Conservation (phyloP, 2,113 vertebrate genomes). For the Saimiri boliviensis region DNA sequence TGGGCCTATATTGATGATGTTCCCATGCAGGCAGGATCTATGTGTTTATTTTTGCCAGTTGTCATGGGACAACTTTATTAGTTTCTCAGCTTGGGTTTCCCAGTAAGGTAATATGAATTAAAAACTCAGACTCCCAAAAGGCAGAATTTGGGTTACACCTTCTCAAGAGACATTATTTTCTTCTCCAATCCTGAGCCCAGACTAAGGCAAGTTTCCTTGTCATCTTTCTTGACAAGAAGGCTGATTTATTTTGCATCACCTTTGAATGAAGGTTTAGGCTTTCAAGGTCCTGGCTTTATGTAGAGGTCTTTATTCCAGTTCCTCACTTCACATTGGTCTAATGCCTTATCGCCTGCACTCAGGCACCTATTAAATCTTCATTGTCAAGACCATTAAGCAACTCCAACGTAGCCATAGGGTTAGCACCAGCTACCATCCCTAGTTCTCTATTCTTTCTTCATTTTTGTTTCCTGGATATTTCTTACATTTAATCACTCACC, state of each 20-base stretch:
- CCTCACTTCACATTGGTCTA: neutral
- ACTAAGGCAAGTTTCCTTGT: neutral
- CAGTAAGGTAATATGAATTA: neutral
- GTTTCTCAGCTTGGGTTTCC: constrained; percentile 16
- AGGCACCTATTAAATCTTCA: neutral
- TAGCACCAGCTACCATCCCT: neutral
- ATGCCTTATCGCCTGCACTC: neutral
- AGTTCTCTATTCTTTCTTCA: neutral
- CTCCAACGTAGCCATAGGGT: neutral
- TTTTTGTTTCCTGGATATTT: neutral
- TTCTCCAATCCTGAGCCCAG: neutral
- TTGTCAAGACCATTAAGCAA: neutral
- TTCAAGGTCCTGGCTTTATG: neutral
- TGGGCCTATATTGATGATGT: neutral
- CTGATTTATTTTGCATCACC: neutral
- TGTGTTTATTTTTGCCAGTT: neutral
- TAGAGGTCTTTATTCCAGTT: neutral
- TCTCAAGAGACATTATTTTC: neutral
- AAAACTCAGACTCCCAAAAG: neutral
- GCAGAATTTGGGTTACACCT: neutral
- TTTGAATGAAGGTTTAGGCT: neutral
- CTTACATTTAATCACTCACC: neutral
- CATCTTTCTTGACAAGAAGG: neutral
- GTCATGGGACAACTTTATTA: neutral
- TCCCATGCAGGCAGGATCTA: neutral